Conservation (phyloP, 2,797 vertebrate species). For the Sebastes melanostomus region DNA sequence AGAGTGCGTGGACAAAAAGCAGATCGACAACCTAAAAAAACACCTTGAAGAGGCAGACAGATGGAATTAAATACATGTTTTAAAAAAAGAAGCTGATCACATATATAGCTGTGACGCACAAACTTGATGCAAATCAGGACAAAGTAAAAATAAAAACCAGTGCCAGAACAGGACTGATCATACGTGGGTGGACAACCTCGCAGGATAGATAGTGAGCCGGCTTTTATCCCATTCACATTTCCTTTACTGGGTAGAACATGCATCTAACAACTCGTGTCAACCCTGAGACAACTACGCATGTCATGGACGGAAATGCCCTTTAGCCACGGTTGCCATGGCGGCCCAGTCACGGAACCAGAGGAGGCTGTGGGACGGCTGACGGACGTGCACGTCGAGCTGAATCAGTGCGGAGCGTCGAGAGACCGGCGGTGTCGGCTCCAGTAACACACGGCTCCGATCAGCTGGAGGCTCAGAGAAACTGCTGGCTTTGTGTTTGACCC, state of each 20-base stretch:
- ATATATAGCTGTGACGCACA: slow-evolving; percentile 51
- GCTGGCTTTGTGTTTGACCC: background rate
- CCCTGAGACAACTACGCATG: slow-evolving; percentile 20
- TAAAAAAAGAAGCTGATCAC: slow-evolving; percentile 8
- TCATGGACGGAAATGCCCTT: slow-evolving; percentile 27
- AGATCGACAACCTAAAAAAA: slow-evolving; percentile 6
- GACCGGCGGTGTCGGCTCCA: background rate
- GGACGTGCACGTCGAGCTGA: slow-evolving; percentile 12
- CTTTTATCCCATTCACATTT: slow-evolving; percentile 35
- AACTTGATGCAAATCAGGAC: slow-evolving; percentile 41
- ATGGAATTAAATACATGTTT: slow-evolving; percentile 3
- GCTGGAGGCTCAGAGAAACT: background rate
- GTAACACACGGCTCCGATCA: slow-evolving; percentile 14
- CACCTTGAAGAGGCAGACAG: slow-evolving; percentile 6
- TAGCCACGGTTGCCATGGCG: slow-evolving; percentile 20
- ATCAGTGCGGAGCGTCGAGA: slow-evolving; percentile 15
- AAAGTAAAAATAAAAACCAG: slow-evolving; percentile 56
- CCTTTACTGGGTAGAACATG: slow-evolving; percentile 3
- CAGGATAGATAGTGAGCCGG: slow-evolving; percentile 31
- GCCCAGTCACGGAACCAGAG: background rate
- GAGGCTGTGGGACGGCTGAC: slow-evolving; percentile 18
- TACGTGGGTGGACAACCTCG: slow-evolving; percentile 52
- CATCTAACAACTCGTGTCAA: slow-evolving; percentile 43
- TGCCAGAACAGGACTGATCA: slow-evolving; percentile 33
- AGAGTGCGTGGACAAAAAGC: background rate